Evolutionary conservation across 2,888 invertebrate genomes (phyloP), one percentile per base, ranked within the genome.

Genomic region (Hirudinaria manillensis): DNA sequence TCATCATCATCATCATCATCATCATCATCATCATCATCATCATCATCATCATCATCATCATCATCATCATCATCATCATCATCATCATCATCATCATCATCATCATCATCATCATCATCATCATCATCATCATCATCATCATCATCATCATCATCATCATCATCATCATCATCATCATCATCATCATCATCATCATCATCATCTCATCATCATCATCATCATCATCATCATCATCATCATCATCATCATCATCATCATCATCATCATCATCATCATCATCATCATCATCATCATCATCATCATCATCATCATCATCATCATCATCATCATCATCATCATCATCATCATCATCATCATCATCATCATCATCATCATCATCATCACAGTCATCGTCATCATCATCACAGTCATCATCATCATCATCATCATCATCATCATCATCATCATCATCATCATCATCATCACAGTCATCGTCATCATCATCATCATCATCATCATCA

Each of bases 1-100:
- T 70, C 75, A 76, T 76, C 76, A 67, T 76, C 75, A 76, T 76
- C 75, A 70, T 76, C 68, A 70, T 76, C 76, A 70, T 76, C 76
- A 76, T 76, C 75, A 51, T 76, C 76, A 61, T 76, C 74, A 70
- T 76, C 75, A 68, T 76, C 76, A 70, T 76, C 53, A 74, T 75
- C 61, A 72, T 72, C 55, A 72, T 72, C 72, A 72, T 72, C 72
- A 72, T 72, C 72, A 72, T 72, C 67, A 55, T 72, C 72, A 56
- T 72, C 72, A 72, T 56, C 72, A 72, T 72, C 72, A 65, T 72
- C 72, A 72, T 55, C 72, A 72, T 55, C 72, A 72, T 72, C 72
- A 72, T 72, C 72, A 65, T 65, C 55, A 55, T 72, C 72, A 72
- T 55, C 55, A 55, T 72, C 72, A 73, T 73, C 73, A 68, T 45